Conservation (phyloP, 1,140 invertebrate species). For the Trinorchestia longiramus region DNA sequence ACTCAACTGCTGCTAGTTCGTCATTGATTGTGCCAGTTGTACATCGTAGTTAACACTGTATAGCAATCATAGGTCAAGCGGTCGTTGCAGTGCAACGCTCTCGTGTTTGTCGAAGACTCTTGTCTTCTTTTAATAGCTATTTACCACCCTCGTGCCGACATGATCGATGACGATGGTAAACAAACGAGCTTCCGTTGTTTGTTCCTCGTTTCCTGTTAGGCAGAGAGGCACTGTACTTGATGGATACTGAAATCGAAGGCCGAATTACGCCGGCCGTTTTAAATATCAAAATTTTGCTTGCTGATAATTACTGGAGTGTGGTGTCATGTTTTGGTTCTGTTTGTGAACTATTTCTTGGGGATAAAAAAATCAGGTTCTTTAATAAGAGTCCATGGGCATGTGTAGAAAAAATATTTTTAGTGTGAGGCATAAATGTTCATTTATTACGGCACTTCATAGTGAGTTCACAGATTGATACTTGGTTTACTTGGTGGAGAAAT, state of each 20-base stretch:
- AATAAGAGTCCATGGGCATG: too few species aligned
- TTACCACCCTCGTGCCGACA: constrained; percentile 15
- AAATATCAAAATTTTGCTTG: not conserved
- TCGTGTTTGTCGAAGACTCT: constrained; percentile 35
- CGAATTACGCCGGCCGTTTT: not conserved
- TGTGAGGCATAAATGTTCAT: too few species aligned
- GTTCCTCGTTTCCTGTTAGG: not conserved
- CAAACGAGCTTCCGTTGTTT: not conserved
- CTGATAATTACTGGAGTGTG: not conserved
- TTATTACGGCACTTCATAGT: too few species aligned
- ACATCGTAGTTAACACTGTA: not conserved
- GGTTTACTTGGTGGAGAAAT: too few species aligned
- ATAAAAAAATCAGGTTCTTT: not conserved
- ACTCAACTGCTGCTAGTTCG: not conserved
- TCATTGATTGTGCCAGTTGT: not conserved
- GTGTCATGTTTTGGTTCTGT: not conserved
- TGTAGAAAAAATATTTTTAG: not conserved
- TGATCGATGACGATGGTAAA: constrained; percentile 46
- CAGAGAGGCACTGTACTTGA: not conserved
- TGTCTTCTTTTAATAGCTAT: constrained; percentile 45
- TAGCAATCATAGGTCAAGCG: not conserved
- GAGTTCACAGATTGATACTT: too few species aligned
- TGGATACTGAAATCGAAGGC: constrained; percentile 10
- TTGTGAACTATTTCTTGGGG: not conserved
- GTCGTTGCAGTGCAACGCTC: not conserved